Evolutionary conservation across 35 echinoderm and acorn worm species (phyloP).

Genomic region (Eucidaris tribuloides): DNA sequence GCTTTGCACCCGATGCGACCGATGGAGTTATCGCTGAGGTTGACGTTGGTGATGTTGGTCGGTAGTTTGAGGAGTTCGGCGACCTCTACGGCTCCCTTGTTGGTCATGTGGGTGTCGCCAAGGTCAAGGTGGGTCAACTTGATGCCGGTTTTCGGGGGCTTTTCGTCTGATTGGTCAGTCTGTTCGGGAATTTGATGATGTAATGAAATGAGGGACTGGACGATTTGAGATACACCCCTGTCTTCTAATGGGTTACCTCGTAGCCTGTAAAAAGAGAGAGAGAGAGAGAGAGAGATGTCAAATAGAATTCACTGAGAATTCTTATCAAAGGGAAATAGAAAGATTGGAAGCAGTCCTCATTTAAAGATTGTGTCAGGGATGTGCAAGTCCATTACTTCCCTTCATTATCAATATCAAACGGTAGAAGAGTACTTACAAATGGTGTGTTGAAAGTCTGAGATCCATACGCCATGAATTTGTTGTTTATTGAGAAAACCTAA

Average conservation of each 20-base stretch:
- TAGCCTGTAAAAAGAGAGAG: too few species aligned
- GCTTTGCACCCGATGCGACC: conserved; percentile 55
- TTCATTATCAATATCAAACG: too few species aligned
- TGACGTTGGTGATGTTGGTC: conserved; percentile 49
- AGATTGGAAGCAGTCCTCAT: too few species aligned
- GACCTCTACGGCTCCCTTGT: conserved; percentile 45
- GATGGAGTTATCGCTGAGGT: conserved; percentile 66
- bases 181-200: conserved; percentile 1
- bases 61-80: conserved; percentile 51
- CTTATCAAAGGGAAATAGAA: too few species aligned
- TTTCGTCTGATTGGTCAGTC: not conserved
- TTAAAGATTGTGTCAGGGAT: too few species aligned
- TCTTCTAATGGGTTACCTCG: conserved; percentile 64
- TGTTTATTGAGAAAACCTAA: too few species aligned
- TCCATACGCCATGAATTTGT: too few species aligned
- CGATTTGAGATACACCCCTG: conserved; percentile 48
- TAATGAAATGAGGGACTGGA: conserved; percentile 54
- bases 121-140: conserved; percentile 63
- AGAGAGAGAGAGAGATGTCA: too few species aligned
- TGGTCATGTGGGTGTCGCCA: conserved; percentile 54
- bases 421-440: too few species aligned
- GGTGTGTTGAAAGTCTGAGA: too few species aligned
- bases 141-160: conserved; percentile 27
- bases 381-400: too few species aligned
- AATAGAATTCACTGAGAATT: too few species aligned